Percentiles rank a stretch among this genome's conserved stretches.
These are phyloP conservation scores for Alosa sapidissima DNA, from an alignment of 2,797 vertebrate species.

Conservation along the genomic window DNA sequence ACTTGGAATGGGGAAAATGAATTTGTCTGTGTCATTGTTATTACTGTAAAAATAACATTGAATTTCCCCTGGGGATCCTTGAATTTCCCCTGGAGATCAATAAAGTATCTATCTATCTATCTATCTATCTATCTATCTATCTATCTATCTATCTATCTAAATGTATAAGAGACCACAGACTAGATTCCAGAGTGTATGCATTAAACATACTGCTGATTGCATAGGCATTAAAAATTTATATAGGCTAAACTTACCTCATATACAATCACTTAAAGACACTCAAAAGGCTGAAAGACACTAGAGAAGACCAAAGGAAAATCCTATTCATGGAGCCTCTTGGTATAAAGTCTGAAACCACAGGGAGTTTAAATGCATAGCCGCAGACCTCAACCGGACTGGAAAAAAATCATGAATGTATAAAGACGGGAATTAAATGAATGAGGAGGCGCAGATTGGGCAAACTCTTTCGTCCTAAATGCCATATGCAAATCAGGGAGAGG, in stretches of 20 bases:
- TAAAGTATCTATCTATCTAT: too few relatives aligned
- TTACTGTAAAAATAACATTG: background rate
- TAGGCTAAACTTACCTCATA: constrained; percentile 14
- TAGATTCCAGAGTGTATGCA: background rate
- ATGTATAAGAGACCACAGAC: background rate
- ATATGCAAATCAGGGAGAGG: constrained; percentile 6
- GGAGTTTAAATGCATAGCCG: background rate
- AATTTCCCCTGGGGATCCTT: too few relatives aligned
- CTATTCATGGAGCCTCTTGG: background rate
- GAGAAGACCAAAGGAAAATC: background rate
- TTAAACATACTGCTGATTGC: background rate
- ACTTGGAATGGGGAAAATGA: background rate
- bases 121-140: too few relatives aligned
- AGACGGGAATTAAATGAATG: background rate
- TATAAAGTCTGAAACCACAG: background rate
- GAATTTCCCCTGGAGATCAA: too few relatives aligned
- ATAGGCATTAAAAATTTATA: constrained; percentile 10
- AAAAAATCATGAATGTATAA: constrained; percentile 10
- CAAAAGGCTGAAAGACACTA: background rate
- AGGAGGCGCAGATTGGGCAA: background rate
- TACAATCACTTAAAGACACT: background rate
- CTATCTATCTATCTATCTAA: too few relatives aligned
- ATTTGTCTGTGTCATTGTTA: background rate
- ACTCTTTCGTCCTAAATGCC: constrained; percentile 15
- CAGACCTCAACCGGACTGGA: background rate